phyloP scores from a whole-genome alignment of 2,888 invertebrate genomes.

The Nephrotoma flavescens region DNA sequence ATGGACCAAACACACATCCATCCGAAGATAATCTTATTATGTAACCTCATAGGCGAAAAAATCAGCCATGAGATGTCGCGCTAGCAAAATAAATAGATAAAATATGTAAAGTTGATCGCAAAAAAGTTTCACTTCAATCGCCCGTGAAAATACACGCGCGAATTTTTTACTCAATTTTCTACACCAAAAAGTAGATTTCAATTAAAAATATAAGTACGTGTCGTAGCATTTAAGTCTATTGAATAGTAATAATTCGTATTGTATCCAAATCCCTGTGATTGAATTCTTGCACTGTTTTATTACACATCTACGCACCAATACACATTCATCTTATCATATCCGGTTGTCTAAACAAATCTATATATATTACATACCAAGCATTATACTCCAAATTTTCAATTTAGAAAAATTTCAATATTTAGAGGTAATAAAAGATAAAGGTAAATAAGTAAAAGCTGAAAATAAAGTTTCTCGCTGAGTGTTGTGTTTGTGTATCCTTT shows the following conservation, averaged over 20 bases:
- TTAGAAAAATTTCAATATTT: neutral
- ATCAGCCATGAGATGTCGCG: too few relatives aligned
- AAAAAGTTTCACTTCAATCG: too few relatives aligned
- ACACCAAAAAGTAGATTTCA: too few relatives aligned
- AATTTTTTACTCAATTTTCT: too few relatives aligned
- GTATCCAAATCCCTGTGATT: neutral
- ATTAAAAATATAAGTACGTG: too few relatives aligned
- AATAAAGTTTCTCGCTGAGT: neutral
- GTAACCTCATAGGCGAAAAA: too few relatives aligned
- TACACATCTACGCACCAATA: neutral
- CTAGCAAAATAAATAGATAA: too few relatives aligned
- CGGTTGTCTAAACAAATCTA: neutral
- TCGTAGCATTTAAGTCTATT: neutral
- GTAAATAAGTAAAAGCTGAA: neutral
- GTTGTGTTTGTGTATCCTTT: neutral
- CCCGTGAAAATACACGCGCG: too few relatives aligned
- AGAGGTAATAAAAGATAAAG: neutral
- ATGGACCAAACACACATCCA: too few relatives aligned
- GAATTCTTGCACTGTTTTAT: neutral
- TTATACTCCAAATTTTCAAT: neutral
- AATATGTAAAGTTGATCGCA: too few relatives aligned
- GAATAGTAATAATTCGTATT: neutral
- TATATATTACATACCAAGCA: neutral
- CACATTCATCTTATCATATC: neutral
- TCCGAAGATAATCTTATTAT: too few relatives aligned